A percentile compares a stretch with the other conserved stretches of the same genome.
Evolutionary conservation across 2,113 vertebrate species (phyloP).

Genomic region (Indicator maculatus): DNA sequence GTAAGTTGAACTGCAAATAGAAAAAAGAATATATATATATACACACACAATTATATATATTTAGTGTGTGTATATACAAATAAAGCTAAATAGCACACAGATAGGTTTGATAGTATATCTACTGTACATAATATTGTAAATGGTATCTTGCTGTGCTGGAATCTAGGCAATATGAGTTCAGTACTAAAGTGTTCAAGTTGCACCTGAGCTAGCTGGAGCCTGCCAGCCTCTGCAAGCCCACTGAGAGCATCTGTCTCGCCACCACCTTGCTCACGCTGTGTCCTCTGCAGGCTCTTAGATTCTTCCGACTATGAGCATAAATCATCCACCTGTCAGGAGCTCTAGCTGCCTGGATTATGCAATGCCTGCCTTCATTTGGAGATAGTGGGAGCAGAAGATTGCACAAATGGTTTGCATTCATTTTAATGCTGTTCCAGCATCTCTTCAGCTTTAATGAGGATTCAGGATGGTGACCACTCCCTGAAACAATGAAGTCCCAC

Average conservation of each 20-base stretch:
- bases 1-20: background rate
- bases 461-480: conserved; percentile 73
- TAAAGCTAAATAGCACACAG: conserved; percentile 36
- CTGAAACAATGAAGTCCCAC: conserved; percentile 73
- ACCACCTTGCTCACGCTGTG: conserved; percentile 80
- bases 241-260: conserved; percentile 88
- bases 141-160: conserved; percentile 74
- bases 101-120: conserved; percentile 61
- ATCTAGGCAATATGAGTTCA: conserved; percentile 76
- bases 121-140: conserved; percentile 72
- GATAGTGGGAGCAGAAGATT: conserved; percentile 78
- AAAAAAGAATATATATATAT: background rate
- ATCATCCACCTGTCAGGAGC: conserved; percentile 90
- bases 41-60: background rate
- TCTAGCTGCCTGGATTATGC: conserved; percentile 84
- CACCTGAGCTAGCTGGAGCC: conserved; percentile 83
- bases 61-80: background rate
- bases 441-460: conserved; percentile 81
- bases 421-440: conserved; percentile 75
- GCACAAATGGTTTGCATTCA: conserved; percentile 80
- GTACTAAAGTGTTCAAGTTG: conserved; percentile 78
- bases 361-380: conserved; percentile 86
- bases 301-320: conserved; percentile 88
- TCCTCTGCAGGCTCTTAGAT: conserved; percentile 82
- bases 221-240: conserved; percentile 84